Percentiles rank a stretch among this genome's conserved stretches.
phyloP scores from a whole-genome alignment of 2,797 vertebrate species.

The Steatocranus sp. region DNA sequence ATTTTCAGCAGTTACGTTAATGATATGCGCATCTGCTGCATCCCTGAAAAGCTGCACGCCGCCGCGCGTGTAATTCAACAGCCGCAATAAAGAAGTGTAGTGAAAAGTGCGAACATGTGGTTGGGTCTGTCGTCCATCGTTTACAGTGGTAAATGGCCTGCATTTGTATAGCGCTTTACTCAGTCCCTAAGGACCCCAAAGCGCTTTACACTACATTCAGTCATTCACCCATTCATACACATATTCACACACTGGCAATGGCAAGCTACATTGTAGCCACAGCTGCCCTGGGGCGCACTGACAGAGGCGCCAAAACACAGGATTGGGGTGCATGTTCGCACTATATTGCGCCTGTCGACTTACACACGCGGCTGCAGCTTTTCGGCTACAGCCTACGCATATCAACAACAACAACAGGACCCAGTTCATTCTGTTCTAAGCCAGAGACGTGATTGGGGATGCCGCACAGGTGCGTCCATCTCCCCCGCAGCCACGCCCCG shows the following conservation, averaged over 20 bases:
- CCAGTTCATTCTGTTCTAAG: background rate
- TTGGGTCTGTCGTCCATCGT: background rate
- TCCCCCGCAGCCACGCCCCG: background rate
- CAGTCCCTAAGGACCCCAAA: too few relatives aligned
- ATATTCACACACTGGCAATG: too few relatives aligned
- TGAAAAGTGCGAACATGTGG: background rate
- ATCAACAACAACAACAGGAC: background rate
- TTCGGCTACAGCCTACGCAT: background rate
- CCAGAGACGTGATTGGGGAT: background rate
- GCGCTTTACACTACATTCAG: too few relatives aligned
- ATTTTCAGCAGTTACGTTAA: background rate
- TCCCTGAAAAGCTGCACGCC: background rate
- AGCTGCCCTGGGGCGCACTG: too few relatives aligned
- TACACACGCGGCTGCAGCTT: background rate
- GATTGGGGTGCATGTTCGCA: background rate
- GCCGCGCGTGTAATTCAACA: rapidly evolving
- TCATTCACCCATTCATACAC: too few relatives aligned
- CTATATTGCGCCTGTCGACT: background rate
- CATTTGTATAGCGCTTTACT: too few relatives aligned
- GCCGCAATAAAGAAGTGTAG: background rate
- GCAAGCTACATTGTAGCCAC: too few relatives aligned
- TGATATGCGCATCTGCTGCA: background rate
- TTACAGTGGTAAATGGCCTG: background rate
- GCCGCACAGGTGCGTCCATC: background rate
- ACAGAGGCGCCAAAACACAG: background rate